A percentile compares a stretch with the other conserved stretches of the same genome.
Conservation (phyloP, 2,888 invertebrate genomes). For the Scaptomyza tumidula region DNA sequence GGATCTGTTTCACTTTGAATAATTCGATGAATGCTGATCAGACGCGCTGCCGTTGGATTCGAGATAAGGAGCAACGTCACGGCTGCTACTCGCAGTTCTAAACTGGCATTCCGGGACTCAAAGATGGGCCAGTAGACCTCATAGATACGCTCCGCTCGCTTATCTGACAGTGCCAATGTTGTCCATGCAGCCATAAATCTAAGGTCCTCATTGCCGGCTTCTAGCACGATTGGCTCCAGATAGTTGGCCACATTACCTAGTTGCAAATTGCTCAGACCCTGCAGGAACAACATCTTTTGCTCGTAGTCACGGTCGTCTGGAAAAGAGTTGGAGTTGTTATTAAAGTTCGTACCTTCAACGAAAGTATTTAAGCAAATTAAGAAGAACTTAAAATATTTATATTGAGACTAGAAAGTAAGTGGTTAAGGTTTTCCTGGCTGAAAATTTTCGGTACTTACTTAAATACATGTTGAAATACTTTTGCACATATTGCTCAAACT, state of each 20-base stretch:
- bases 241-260: slow-evolving; percentile 86
- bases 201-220: slow-evolving; percentile 84
- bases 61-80: slow-evolving; percentile 88
- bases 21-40: slow-evolving; percentile 89
- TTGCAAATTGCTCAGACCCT: slow-evolving; percentile 89
- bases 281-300: slow-evolving; percentile 89
- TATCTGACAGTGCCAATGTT: slow-evolving; percentile 85
- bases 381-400: too few relatives aligned
- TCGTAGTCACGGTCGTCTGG: slow-evolving; percentile 88
- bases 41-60: slow-evolving; percentile 87
- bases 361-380: too few relatives aligned
- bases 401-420: too few relatives aligned
- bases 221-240: slow-evolving; percentile 86
- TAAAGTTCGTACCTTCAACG: background rate
- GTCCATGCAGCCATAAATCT: slow-evolving; percentile 89
- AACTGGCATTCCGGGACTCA: slow-evolving; percentile 87
- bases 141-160: slow-evolving; percentile 86
- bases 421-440: background rate
- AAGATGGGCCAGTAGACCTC: slow-evolving; percentile 89
- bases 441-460: slow-evolving; percentile 84
- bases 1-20: slow-evolving; percentile 87
- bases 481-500: slow-evolving; percentile 89
- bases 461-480: slow-evolving; percentile 90
- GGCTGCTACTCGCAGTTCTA: slow-evolving; percentile 89
- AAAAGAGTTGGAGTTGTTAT: slow-evolving; percentile 13